These are phyloP conservation scores for Drosophila ustulata DNA, from an alignment of 2,888 invertebrate species.

Conservation along the genomic window DNA sequence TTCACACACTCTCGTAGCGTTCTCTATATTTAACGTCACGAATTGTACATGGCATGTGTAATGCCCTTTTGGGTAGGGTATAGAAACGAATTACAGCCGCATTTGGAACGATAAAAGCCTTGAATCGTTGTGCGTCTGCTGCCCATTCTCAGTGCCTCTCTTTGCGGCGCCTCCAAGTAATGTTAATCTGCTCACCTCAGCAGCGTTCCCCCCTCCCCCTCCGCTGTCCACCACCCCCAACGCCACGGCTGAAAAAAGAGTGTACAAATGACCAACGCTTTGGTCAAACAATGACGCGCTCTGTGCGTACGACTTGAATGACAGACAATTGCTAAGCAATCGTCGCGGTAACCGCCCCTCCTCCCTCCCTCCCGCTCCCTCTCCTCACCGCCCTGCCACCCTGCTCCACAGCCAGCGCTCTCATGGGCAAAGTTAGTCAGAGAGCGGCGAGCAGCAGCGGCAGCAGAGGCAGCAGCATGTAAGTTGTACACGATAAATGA, in stretches of 20 bases:
- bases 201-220: background rate
- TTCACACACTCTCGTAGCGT: too few species aligned
- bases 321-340: constrained; percentile 54
- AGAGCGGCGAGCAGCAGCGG: constrained; percentile 26
- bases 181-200: constrained; percentile 12
- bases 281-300: constrained; percentile 61
- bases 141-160: background rate
- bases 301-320: constrained; percentile 53
- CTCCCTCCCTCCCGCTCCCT: too few species aligned
- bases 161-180: constrained; percentile 4
- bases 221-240: background rate
- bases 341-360: constrained; percentile 16
- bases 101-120: constrained; percentile 13
- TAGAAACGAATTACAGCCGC: background rate
- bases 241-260: background rate
- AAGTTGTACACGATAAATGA: constrained; percentile 83
- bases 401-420: background rate
- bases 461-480: constrained; percentile 62
- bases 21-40: background rate
- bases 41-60: background rate
- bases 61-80: background rate
- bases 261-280: constrained; percentile 31
- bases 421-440: constrained; percentile 25
- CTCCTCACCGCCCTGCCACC: background rate
- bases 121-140: constrained; percentile 2